These are phyloP conservation scores for Falco concolor DNA, from an alignment of 2,797 vertebrate genomes.

Conservation along the genomic window DNA sequence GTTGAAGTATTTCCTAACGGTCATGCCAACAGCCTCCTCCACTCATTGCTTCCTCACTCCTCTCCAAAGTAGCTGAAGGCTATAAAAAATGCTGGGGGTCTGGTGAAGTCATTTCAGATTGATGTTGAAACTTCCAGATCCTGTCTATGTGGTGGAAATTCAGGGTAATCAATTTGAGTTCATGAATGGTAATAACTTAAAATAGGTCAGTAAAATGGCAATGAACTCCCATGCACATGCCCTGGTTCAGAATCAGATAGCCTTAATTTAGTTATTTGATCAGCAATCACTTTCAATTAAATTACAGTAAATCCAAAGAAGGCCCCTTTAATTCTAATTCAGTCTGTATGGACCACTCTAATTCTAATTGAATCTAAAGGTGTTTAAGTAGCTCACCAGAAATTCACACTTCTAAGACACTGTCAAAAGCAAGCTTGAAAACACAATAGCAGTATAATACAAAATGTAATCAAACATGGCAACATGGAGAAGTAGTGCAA, in stretches of 20 bases:
- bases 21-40: background rate
- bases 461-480: background rate
- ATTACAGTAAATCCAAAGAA: background rate
- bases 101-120: background rate
- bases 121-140: background rate
- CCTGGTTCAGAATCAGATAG: background rate
- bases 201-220: background rate
- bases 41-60: background rate
- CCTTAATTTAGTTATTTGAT: background rate
- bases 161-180: background rate
- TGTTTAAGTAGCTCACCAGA: background rate
- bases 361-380: background rate
- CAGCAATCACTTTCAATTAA: background rate
- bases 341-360: background rate
- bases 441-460: rapidly evolving
- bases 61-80: background rate
- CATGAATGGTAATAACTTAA: background rate
- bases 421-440: background rate
- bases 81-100: background rate
- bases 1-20: background rate
- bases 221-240: background rate
- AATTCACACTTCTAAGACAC: background rate
- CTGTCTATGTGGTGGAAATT: background rate
- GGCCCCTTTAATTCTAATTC: background rate
- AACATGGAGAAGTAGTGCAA: background rate